Percentiles rank a stretch among this genome's conserved stretches.
phyloP scores from a whole-genome alignment of 2,113 vertebrate genomes.

The Pavo muticus region DNA sequence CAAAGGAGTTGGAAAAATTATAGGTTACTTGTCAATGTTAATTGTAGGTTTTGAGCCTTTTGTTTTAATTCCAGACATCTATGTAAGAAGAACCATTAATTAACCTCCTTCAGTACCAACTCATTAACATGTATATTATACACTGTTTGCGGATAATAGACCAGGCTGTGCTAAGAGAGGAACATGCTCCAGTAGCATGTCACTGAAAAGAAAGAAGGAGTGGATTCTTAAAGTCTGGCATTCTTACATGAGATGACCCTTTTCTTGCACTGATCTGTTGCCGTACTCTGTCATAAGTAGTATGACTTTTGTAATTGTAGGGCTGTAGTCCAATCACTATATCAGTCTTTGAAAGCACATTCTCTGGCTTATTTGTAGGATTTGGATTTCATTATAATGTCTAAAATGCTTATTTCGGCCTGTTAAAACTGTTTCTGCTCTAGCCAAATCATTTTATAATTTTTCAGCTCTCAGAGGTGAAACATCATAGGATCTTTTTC shows the following conservation, averaged over 20 bases:
- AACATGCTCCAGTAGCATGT: slow-evolving; percentile 20
- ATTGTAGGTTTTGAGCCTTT: slow-evolving; percentile 72
- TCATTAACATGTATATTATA: slow-evolving; percentile 66
- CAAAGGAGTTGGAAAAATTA: slow-evolving; percentile 68
- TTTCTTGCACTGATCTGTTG: not conserved
- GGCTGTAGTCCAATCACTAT: not conserved
- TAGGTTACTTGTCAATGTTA: slow-evolving; percentile 72
- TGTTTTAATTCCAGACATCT: slow-evolving; percentile 76
- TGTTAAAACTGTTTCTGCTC: not conserved
- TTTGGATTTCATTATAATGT: not conserved
- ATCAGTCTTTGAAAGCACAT: not conserved
- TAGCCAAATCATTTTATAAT: not conserved
- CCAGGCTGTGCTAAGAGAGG: slow-evolving; percentile 69
- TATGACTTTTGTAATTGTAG: not conserved
- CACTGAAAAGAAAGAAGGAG: slow-evolving; percentile 47
- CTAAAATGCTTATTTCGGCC: slow-evolving; percentile 8
- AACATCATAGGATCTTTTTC: not conserved
- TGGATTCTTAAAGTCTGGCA: not conserved
- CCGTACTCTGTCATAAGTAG: not conserved
- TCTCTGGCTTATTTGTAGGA: not conserved
- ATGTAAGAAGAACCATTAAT: slow-evolving; percentile 76
- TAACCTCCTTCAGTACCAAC: slow-evolving; percentile 71
- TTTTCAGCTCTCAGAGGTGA: not conserved
- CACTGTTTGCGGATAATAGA: slow-evolving; percentile 56
- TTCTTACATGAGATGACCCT: not conserved